These are phyloP conservation scores for Scolopax mira DNA, from an alignment of 2,113 vertebrate genomes.

Conservation along the genomic window DNA sequence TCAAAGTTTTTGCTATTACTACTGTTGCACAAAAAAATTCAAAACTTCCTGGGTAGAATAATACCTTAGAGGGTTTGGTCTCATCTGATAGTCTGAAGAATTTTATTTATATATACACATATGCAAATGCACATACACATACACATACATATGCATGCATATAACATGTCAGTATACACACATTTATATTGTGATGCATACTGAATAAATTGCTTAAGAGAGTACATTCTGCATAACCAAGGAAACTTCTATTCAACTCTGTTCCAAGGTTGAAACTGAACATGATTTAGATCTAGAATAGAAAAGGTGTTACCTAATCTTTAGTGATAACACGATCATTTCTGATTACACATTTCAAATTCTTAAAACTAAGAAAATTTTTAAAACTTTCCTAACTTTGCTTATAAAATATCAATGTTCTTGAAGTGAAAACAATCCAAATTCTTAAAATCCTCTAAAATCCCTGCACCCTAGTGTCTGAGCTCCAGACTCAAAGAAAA, in stretches of 20 bases:
- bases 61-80: not conserved
- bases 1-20: not conserved
- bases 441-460: no score
- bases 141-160: not conserved
- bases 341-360: not conserved
- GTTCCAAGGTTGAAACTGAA: not conserved
- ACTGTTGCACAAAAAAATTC: not conserved
- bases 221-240: not conserved
- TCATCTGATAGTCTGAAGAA: not conserved
- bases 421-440: not conserved
- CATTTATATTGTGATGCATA: not conserved
- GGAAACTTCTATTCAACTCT: not conserved
- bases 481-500: not conserved
- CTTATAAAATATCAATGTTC: not conserved
- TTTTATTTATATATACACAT: not conserved
- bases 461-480: rapidly evolving
- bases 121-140: not conserved
- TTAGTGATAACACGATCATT: not conserved
- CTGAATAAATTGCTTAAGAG: not conserved
- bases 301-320: not conserved
- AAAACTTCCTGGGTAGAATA: not conserved
- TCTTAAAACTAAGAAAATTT: not conserved
- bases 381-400: not conserved
- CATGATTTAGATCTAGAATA: not conserved
- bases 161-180: not conserved